phyloP scores from a whole-genome alignment of 2,888 invertebrate species.

The Nephrocerus scutellatus region DNA sequence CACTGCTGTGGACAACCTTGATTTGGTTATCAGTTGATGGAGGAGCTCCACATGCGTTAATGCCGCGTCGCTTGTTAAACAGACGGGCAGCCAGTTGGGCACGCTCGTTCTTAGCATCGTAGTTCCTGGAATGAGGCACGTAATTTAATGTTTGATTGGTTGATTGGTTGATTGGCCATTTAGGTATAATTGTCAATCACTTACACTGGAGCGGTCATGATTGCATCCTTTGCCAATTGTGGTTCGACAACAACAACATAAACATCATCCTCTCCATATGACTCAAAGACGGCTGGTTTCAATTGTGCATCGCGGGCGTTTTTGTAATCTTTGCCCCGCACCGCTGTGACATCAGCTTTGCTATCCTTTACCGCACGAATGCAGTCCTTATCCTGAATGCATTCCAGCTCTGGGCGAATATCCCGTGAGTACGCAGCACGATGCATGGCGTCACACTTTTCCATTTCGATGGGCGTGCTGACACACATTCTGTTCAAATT shows the following conservation, averaged over 20 bases:
- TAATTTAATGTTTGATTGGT: not conserved
- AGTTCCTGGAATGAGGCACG: constrained; percentile 30
- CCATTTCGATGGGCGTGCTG: constrained; percentile 56
- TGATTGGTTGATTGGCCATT: not conserved
- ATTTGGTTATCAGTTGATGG: constrained; percentile 33
- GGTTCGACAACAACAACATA: constrained; percentile 42
- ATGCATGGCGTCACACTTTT: constrained; percentile 67
- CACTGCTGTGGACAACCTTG: constrained; percentile 34
- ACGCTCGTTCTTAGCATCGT: constrained; percentile 33
- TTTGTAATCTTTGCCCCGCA: constrained; percentile 29
- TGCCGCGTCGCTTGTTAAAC: constrained; percentile 37
- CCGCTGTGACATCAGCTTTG: constrained; percentile 37
- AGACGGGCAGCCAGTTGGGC: constrained; percentile 38
- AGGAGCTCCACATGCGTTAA: constrained; percentile 31
- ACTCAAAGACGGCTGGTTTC: constrained; percentile 40
- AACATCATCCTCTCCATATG: constrained; percentile 30
- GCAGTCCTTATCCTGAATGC: constrained; percentile 57
- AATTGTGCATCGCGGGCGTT: constrained; percentile 33
- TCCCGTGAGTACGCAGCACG: constrained; percentile 69
- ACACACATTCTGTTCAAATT: constrained; percentile 56
- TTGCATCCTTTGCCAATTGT: constrained; percentile 28
- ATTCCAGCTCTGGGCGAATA: constrained; percentile 72
- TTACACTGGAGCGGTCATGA: constrained; percentile 39
- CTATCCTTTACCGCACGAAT: constrained; percentile 31
- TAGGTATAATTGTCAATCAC: constrained; percentile 18